These are phyloP conservation scores for Drosophila atroscutellata DNA, from an alignment of 2,888 invertebrate genomes.

Conservation along the genomic window DNA sequence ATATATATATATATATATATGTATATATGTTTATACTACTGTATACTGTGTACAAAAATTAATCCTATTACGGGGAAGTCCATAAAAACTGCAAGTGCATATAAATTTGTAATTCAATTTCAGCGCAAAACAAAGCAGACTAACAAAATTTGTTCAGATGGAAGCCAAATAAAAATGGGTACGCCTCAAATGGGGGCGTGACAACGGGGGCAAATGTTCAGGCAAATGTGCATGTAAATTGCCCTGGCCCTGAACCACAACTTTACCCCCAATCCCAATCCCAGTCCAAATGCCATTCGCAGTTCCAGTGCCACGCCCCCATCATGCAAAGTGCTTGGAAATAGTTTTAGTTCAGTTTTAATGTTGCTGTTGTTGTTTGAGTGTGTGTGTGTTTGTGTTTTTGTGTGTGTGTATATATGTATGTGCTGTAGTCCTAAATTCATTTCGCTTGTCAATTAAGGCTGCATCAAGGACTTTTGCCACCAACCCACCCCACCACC, in stretches of 20 bases:
- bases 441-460: conserved; percentile 73
- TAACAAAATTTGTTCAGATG: conserved; percentile 19
- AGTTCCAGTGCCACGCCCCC: conserved; percentile 2
- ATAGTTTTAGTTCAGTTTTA: conserved; percentile 41
- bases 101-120: conserved; percentile 63
- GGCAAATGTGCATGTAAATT: conserved; percentile 47
- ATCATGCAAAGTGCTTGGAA: conserved; percentile 63
- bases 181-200: conserved; percentile 31
- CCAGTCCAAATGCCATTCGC: background rate
- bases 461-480: conserved; percentile 55
- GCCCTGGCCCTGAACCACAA: conserved; percentile 38
- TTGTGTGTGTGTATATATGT: conserved; percentile 12
- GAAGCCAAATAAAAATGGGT: conserved; percentile 26
- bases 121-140: conserved; percentile 24
- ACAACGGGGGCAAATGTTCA: conserved; percentile 15
- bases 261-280: background rate
- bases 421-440: conserved; percentile 58
- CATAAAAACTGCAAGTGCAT: conserved; percentile 17
- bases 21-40: too few species aligned
- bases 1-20: too few species aligned
- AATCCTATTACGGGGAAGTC: conserved; percentile 35
- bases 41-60: background rate
- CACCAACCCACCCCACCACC: background rate
- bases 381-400: background rate
- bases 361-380: background rate